Base-by-base conservation (phyloP, 2,797 vertebrate genomes). In the Acanthiza pusilla region DNA sequence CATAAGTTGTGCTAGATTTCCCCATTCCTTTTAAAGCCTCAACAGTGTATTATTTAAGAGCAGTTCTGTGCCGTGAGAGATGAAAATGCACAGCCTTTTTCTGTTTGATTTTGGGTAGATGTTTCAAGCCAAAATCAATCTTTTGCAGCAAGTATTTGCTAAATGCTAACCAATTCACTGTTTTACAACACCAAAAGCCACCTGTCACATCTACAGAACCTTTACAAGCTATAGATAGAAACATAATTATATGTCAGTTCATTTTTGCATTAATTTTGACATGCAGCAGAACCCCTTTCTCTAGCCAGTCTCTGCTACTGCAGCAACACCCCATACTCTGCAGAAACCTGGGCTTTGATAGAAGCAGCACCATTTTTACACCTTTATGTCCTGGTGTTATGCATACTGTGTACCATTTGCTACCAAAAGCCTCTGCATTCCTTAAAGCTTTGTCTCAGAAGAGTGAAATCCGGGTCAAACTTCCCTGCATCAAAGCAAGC, bases 391-490 rank as follows among this genome's bases (percentile, higher is more conserved):
- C 76, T 30, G 30, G 65, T 54, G 75, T 93, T 88, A 77, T 72
- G 93, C 85, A 72, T 63, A 89, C 84, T 38, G 86, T 65, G 84
- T 87, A 92, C 67, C 74, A 82, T 67, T 86, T 78, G 76, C 77
- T 92, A 75, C 66, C 73, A 58, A 85, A 96, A 93, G 76, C 73
- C 63, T 81, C 66, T 60, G 55, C 80, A 55, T 87, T 88, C 48
- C 90, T 86, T 93, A 93, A 88, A 91, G 90, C 94, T 96, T 95
- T 88, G 73, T 95, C 94, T 95, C 90, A 85, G 67, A 91, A 95
- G 61, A 96, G 94, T 94, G 90, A 95, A 95, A 95, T 79, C 71
- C 8, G 1, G 93, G 93, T 94, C 94, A 96, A 86, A 87, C 80
- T 68, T 43, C 32, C 27, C 67, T 25, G 36, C 66, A 86, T 93